Base-by-base conservation (phyloP, 2,888 invertebrate species). In the Agrochola circellaris region DNA sequence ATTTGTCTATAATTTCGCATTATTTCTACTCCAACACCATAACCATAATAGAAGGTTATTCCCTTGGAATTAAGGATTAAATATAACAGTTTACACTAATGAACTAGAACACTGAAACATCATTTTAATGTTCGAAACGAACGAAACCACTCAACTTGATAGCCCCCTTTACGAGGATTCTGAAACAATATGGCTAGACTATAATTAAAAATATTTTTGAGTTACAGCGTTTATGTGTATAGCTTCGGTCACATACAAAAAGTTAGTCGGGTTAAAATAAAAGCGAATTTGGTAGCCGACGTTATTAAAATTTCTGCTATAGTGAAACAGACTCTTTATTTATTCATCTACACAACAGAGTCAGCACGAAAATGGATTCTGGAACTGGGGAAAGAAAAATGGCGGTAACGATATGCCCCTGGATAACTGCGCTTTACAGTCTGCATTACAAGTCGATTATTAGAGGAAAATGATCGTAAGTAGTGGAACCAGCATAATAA, bases 131-230 rank as follows among this genome's bases (percentile, higher is more conserved):
- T 75, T 68, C 13, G 9, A 73, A 82, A 72, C n/a, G 66, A 79
- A 85, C 56, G 11, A 75, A 81, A 86, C 75, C 86, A 86, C 83
- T 84, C 75, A 79, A 73, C 61, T 82, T 83, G 83, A 84, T 84
- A 71, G 73, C 58, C 62, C 73, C 70, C 64, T 82, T 86, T 82
- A 82, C 54, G 79, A 83, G 78, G 34, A 81, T 58, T 85, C 60
- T 61, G 65, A 68, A 84, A 86, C 75, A 85, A 79, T 78, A 84
- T 56, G 66, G 42, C 82, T 62, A 61, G 61, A 75, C 64, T 68
- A 67, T 79, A 75, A 79, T 86, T 82, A 85, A 75, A 84, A 79
- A 82, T 82, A 79, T 82, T 78, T 78, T 54, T 48, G 13, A 67
- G 64, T 76, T 72, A 58, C 4, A 73, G 67, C 17, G 6, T 68